A percentile compares a stretch with the other conserved stretches of the same genome.
Evolutionary conservation across 2,888 invertebrate species (phyloP).

Genomic region (Xylota segnis): DNA sequence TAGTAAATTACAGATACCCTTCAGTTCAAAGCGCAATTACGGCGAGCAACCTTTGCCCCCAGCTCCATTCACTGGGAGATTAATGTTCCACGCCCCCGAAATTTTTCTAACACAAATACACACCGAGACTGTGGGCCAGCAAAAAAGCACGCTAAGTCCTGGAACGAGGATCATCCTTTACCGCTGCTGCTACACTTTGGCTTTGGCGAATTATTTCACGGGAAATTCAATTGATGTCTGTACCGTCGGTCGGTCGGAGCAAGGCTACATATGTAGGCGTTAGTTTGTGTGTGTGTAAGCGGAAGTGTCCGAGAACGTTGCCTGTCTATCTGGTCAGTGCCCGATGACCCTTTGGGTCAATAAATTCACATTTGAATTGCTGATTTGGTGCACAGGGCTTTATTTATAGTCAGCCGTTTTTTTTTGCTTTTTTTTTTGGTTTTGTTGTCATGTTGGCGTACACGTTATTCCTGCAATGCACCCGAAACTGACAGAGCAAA

Average conservation of each 20-base stretch:
- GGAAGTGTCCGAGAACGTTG: slow-evolving; percentile 5
- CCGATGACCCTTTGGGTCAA: slow-evolving; percentile 72
- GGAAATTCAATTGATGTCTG: slow-evolving; percentile 73
- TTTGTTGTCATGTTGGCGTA: not conserved
- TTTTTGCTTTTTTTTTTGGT: slow-evolving; percentile 20
- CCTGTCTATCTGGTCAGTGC: slow-evolving; percentile 40
- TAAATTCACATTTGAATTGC: slow-evolving; percentile 76
- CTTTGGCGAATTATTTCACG: slow-evolving; percentile 70
- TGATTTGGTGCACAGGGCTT: slow-evolving; percentile 71
- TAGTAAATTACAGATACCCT: slow-evolving; percentile 53
- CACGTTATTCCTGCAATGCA: slow-evolving; percentile 42
- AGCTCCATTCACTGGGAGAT: slow-evolving; percentile 44
- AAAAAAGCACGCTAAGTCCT: slow-evolving; percentile 4
- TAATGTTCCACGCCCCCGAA: slow-evolving; percentile 61
- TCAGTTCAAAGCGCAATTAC: slow-evolving; percentile 43
- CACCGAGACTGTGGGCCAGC: slow-evolving; percentile 11
- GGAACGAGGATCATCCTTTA: slow-evolving; percentile 51
- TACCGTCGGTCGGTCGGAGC: slow-evolving; percentile 4
- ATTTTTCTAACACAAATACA: slow-evolving; percentile 42
- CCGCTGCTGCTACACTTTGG: slow-evolving; percentile 43
- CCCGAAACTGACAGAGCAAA: slow-evolving; percentile 71
- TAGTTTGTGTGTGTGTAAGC: not conserved
- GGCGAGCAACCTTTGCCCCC: slow-evolving; percentile 27
- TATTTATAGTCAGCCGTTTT: slow-evolving; percentile 66
- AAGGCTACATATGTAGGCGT: too few relatives aligned